These are phyloP conservation scores for Oreotrochilus melanogaster DNA, from an alignment of 2,113 vertebrate species.

Conservation along the genomic window DNA sequence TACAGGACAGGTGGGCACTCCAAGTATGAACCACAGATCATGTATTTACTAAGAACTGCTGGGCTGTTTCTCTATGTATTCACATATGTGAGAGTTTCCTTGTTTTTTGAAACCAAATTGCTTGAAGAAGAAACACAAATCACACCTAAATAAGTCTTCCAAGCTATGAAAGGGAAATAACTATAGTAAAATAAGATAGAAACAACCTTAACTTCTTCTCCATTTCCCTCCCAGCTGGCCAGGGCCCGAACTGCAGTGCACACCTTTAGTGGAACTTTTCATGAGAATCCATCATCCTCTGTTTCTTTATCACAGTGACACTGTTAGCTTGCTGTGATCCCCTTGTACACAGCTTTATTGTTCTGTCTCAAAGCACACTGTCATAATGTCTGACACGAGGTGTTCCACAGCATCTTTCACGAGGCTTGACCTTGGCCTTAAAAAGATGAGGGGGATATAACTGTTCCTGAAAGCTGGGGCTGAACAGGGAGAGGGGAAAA, in stretches of 20 bases:
- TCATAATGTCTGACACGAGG: neutral
- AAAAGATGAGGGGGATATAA: neutral
- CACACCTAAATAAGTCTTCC: neutral
- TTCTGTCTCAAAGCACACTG: neutral
- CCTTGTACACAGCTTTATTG: neutral
- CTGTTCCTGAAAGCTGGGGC: neutral
- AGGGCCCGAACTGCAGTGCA: neutral
- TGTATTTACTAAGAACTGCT: neutral
- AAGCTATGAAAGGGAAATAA: neutral
- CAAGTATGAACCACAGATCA: neutral
- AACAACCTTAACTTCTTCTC: neutral
- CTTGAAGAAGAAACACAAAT: neutral
- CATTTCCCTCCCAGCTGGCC: neutral
- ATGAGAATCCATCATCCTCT: neutral
- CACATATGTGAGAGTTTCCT: neutral
- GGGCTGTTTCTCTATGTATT: neutral
- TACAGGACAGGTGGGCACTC: neutral
- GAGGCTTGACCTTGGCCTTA: constrained; percentile 11
- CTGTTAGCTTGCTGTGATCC: neutral
- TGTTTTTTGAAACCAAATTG: neutral
- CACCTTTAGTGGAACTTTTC: neutral
- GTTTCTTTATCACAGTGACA: neutral
- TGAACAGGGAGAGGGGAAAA: neutral
- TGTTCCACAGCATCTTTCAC: constrained; percentile 13
- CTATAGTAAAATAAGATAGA: neutral